Evolutionary conservation across 2,797 vertebrate species (phyloP).

Genomic region (Myripristis jacobus): DNA sequence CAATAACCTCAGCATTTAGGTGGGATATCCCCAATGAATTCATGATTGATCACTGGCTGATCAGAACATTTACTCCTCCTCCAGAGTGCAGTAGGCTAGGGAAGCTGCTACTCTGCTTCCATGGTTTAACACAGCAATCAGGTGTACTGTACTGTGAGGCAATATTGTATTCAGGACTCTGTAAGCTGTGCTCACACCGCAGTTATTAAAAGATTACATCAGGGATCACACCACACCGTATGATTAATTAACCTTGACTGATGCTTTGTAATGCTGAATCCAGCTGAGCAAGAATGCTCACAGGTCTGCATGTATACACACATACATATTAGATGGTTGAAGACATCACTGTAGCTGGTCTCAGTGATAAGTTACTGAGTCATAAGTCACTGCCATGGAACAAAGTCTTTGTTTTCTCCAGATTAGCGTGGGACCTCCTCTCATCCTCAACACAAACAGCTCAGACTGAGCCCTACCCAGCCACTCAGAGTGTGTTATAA

Average conservation of each 20-base stretch:
- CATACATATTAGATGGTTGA: slow-evolving; percentile 49
- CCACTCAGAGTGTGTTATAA: slow-evolving; percentile 41
- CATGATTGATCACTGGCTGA: slow-evolving; percentile 33
- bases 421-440: slow-evolving; percentile 38
- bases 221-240: slow-evolving; percentile 68
- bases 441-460: slow-evolving; percentile 13
- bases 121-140: slow-evolving; percentile 39
- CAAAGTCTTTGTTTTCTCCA: slow-evolving; percentile 42
- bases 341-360: slow-evolving; percentile 22
- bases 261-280: slow-evolving; percentile 71
- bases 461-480: slow-evolving; percentile 49
- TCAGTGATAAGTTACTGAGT: slow-evolving; percentile 32
- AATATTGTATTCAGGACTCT: slow-evolving; percentile 55
- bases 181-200: slow-evolving; percentile 61
- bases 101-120: slow-evolving; percentile 37
- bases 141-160: slow-evolving; percentile 42
- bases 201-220: slow-evolving; percentile 79
- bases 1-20: slow-evolving; percentile 39
- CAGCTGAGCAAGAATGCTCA: slow-evolving; percentile 58
- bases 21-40: slow-evolving; percentile 49
- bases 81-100: slow-evolving; percentile 47
- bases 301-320: slow-evolving; percentile 56
- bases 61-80: slow-evolving; percentile 51
- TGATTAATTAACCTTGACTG: slow-evolving; percentile 82
- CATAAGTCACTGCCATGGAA: slow-evolving; percentile 48